Evolutionary conservation across 2,888 invertebrate species (phyloP), one percentile per base, ranked within the genome.

Genomic region (Anoncus sp.): DNA sequence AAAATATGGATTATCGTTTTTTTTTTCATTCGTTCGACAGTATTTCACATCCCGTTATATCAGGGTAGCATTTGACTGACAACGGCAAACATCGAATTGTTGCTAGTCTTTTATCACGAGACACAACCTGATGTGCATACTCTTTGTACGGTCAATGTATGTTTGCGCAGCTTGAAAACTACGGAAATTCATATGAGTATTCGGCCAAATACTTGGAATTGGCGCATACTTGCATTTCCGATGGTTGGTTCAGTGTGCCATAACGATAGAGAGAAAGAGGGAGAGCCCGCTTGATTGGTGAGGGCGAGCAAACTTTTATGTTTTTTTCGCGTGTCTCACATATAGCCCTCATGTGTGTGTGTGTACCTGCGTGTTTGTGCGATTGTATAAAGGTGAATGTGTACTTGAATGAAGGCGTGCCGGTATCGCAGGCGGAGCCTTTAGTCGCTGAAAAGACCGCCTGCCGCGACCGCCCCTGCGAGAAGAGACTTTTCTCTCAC

Each of bases 391-490:
- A 63, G 79, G 72, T 65, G 57, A 49, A 62, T 72, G 72, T 77
- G 74, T 69, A 73, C 49, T 75, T 62, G 75, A 77, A 78, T 53
- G 75, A 75, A 79, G 79, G 81, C 81, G 81, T 81, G 81, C 80
- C 81, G 60, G 75, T 70, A 77, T 82, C 67, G 83, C 89, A 88
- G 89, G 89, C 89, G 89, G 89, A 88, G 89, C 88, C 72, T 87
- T 88, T 89, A 83, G 82, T 81, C 83, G 75, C 81, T 83, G 82
- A 75, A 85, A 85, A 86, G 86, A 87, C 87, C 89, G 88, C 88
- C 89, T 87, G 87, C 83, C 85, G 69, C 76, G 86, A 88, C 87
- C 88, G 87, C 88, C 89, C 88, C 86, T 85, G 83, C 79, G 79
- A 59, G 67, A 66, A 67, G 63, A 71, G 67, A 67, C 62, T 75